Conservation (phyloP, 1,140 invertebrate genomes). For the Paraescarpia echinospica region DNA sequence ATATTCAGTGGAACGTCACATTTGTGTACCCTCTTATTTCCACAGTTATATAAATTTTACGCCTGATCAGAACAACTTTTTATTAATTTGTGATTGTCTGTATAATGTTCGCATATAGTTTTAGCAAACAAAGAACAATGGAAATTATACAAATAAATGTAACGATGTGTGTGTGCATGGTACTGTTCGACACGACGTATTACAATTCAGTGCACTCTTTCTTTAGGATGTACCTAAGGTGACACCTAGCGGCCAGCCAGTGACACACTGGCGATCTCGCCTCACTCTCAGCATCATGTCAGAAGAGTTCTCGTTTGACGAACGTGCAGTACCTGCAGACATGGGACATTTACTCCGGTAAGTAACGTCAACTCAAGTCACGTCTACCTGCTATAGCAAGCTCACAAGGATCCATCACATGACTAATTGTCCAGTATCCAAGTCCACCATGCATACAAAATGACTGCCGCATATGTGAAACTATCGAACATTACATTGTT, state of each 20-base stretch:
- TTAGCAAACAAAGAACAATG: background rate
- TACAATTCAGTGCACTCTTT: constrained; percentile 13
- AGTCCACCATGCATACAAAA: too few species aligned
- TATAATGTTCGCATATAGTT: background rate
- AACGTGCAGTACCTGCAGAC: constrained; percentile 66
- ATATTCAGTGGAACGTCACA: too few species aligned
- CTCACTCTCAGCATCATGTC: constrained; percentile 69
- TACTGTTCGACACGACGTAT: background rate
- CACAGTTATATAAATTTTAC: background rate
- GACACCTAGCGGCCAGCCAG: constrained; percentile 46
- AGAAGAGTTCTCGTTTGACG: constrained; percentile 66
- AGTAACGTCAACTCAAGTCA: background rate
- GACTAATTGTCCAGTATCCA: too few species aligned
- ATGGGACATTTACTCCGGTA: constrained; percentile 54
- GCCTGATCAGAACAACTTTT: too few species aligned
- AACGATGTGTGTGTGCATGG: background rate
- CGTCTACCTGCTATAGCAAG: background rate
- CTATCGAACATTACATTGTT: too few species aligned
- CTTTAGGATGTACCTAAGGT: background rate
- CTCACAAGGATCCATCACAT: background rate
- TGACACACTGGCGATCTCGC: constrained; percentile 67
- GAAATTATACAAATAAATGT: background rate
- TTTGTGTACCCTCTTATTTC: background rate
- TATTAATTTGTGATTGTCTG: too few species aligned
- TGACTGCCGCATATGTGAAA: too few species aligned